Base-by-base conservation (phyloP, 92 coral and sea anemone genomes). In the Palythoa heliodiscus region DNA sequence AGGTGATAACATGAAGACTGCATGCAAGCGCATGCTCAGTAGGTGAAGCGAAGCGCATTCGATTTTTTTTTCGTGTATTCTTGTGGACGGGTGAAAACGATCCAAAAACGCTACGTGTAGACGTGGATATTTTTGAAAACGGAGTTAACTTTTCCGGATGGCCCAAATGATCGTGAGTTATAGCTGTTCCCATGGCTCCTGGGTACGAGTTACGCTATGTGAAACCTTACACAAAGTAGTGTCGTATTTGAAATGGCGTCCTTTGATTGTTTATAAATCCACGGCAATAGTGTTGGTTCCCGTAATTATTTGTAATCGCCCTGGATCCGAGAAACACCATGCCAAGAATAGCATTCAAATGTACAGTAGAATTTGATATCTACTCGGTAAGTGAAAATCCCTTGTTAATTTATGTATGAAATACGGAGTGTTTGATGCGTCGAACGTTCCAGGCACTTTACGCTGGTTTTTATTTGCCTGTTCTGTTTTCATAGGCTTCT, bases 291-390 rank as follows among this genome's bases (percentile, higher is more conserved):
- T 76, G 17, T 76, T 54, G 47, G 57, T 22, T 19, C 39, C 67
- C 8, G 25, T 68, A 23, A 40, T 39, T 3, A 63, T 22, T 63
- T 80, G 39, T 83, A 35, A 70, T 70, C 78, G 70, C 16, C 43
- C 2, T 53, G 4, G 87, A 24, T 38, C 19, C 29, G 11, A 35
- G 76, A 19, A 17, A 20, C 66, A 88, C 13, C 70, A 96, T 96
- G 99, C 95, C 95, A 4, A 93, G 91, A 82, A 94, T 88, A 87
- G 99, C 98, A 19, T 89, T 96, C 63, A 92, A 83, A 29, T 96
- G 99, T 81, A 91, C 92, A 23, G 97, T 91, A 40, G 95, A 94
- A 77, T 90, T 96, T 39, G 98, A 96, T 86, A 85, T 92, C 22
- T 95, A 96, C 84, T 86, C 89, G 99, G 99, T 96, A 88, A 91